Conservation (phyloP, 35 echinoderm and acorn worm species). For the Hemicentrotus pulcherrimus region DNA sequence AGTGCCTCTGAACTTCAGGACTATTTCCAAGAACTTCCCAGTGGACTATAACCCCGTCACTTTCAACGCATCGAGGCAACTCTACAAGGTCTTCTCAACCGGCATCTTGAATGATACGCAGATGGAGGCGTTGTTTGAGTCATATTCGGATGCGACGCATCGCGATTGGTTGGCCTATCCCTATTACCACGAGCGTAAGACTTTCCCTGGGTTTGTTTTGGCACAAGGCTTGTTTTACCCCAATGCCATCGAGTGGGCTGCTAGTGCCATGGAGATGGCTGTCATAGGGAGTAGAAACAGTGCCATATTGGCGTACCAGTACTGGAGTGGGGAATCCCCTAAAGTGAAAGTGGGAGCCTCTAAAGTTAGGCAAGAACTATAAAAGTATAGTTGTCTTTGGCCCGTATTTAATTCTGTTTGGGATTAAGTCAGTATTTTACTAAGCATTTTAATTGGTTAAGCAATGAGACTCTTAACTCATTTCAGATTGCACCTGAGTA, state of each 20-base stretch:
- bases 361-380: constrained; percentile 26
- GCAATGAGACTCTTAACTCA: no score
- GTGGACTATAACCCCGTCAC: constrained; percentile 49
- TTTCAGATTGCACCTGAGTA: no score
- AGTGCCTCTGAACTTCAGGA: constrained; percentile 60
- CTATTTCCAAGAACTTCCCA: constrained; percentile 75
- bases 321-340: constrained; percentile 56
- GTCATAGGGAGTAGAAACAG: constrained; percentile 76
- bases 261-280: constrained; percentile 91
- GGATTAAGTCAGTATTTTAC: no score
- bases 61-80: constrained; percentile 18
- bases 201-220: constrained; percentile 67
- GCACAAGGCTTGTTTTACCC: constrained; percentile 66
- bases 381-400: background rate
- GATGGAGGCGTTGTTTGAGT: constrained; percentile 61
- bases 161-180: constrained; percentile 84
- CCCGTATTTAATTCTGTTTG: no score
- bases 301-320: constrained; percentile 70
- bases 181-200: constrained; percentile 56
- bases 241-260: constrained; percentile 89
- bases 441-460: no score
- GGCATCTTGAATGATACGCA: constrained; percentile 59
- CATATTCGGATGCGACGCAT: background rate
- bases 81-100: constrained; percentile 86
- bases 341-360: background rate